phyloP scores from a whole-genome alignment of 2,797 vertebrate species.

The Sus cebifrons region DNA sequence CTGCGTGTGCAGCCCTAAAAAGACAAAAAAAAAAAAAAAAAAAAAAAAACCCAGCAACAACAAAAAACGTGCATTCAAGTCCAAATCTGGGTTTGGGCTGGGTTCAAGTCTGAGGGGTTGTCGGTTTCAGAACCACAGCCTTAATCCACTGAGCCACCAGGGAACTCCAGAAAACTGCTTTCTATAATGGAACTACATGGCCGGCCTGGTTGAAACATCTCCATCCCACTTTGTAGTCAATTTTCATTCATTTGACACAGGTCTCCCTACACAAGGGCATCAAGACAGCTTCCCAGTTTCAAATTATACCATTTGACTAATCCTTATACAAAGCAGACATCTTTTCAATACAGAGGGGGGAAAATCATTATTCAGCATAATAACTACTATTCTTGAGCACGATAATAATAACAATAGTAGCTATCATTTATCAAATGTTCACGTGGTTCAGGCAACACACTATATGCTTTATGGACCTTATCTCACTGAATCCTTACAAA shows the following conservation, averaged over 20 bases:
- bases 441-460: background rate
- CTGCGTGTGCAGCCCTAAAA: too few species aligned
- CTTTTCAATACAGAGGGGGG: background rate
- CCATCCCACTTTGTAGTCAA: background rate
- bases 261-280: background rate
- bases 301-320: background rate
- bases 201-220: constrained; percentile 21
- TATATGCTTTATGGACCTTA: background rate
- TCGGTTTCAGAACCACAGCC: too few species aligned
- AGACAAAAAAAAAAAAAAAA: too few species aligned
- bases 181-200: background rate
- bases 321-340: background rate
- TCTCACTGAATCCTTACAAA: constrained; percentile 52
- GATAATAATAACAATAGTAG: background rate
- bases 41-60: too few species aligned
- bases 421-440: background rate
- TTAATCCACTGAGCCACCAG: too few species aligned
- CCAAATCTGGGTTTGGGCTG: too few species aligned
- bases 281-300: background rate
- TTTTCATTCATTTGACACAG: constrained; percentile 3
- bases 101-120: too few species aligned
- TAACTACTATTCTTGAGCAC: constrained; percentile 1
- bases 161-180: background rate
- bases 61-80: too few species aligned
- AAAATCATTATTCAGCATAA: background rate